Evolutionary conservation across 2,888 invertebrate genomes (phyloP).

Genomic region (Caradrina clavipalpis): DNA sequence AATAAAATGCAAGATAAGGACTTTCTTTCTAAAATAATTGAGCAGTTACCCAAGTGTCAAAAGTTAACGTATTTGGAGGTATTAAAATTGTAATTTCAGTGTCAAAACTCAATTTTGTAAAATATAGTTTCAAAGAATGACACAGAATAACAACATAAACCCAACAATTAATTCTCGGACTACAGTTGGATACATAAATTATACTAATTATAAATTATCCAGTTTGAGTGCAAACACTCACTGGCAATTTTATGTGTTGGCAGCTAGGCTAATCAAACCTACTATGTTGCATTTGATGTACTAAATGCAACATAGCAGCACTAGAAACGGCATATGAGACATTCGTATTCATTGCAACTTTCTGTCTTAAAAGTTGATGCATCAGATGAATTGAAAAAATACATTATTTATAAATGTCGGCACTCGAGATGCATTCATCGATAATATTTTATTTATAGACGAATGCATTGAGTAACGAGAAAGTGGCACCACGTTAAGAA

Average conservation of each 20-base stretch:
- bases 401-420: constrained; percentile 17
- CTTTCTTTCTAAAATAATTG: too few species aligned
- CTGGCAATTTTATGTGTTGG: constrained; percentile 20
- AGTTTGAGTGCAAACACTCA: constrained; percentile 30
- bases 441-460: constrained; percentile 31
- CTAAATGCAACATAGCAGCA: too few species aligned
- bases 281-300: constrained; percentile 23
- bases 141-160: constrained; percentile 22
- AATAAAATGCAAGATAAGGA: too few species aligned
- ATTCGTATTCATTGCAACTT: constrained; percentile 3
- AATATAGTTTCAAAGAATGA: constrained; percentile 2
- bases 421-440: constrained; percentile 6
- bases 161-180: constrained; percentile 41
- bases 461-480: constrained; percentile 10
- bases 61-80: too few species aligned
- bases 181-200: constrained; percentile 46
- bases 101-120: background rate
- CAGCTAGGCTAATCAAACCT: constrained; percentile 15
- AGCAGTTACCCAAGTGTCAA: too few species aligned
- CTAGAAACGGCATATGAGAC: constrained; percentile 11
- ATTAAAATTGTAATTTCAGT: too few species aligned
- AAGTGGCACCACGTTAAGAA: constrained; percentile 6
- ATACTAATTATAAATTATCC: constrained; percentile 37
- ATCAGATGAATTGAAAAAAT: constrained; percentile 31
- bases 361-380: constrained; percentile 8